Evolutionary conservation across 2,797 vertebrate species (phyloP).

Genomic region (Pygocentrus nattereri): DNA sequence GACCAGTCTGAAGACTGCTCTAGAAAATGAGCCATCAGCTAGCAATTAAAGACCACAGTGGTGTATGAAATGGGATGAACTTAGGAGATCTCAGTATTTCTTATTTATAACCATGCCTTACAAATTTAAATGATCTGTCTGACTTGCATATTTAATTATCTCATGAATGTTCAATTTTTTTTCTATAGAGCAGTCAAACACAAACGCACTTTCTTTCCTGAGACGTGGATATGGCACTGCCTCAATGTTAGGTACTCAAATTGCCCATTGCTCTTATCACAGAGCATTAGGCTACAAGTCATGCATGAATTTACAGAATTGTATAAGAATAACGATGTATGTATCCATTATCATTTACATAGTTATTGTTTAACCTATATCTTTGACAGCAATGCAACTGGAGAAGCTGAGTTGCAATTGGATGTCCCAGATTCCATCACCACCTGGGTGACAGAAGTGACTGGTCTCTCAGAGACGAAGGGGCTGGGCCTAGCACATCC

Average conservation of each 20-base stretch:
- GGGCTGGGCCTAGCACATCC: slow-evolving; percentile 85
- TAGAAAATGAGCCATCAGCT: background rate
- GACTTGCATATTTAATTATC: background rate
- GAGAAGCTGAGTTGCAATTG: slow-evolving; percentile 83
- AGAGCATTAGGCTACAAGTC: no score
- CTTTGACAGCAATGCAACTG: slow-evolving; percentile 74
- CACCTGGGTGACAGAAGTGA: slow-evolving; percentile 88
- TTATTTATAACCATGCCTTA: background rate
- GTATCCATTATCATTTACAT: background rate
- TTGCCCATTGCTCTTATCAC: no score
- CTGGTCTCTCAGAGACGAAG: slow-evolving; percentile 82
- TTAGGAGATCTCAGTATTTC: background rate
- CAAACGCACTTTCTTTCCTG: slow-evolving; percentile 93
- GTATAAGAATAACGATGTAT: background rate
- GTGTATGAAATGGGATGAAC: background rate
- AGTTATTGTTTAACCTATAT: slow-evolving; percentile 47
- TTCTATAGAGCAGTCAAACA: slow-evolving; percentile 87
- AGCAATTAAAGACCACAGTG: background rate
- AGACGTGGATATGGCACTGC: slow-evolving; percentile 94
- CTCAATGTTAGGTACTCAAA: slow-evolving; percentile 88
- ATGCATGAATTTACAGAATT: no score
- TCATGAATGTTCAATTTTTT: slow-evolving; percentile 65
- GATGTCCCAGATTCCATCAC: slow-evolving; percentile 92
- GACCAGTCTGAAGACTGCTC: background rate
- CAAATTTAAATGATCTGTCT: background rate